Evolutionary conservation across 2,888 invertebrate species (phyloP).

Genomic region (Rhopalosiphum nymphaeae): DNA sequence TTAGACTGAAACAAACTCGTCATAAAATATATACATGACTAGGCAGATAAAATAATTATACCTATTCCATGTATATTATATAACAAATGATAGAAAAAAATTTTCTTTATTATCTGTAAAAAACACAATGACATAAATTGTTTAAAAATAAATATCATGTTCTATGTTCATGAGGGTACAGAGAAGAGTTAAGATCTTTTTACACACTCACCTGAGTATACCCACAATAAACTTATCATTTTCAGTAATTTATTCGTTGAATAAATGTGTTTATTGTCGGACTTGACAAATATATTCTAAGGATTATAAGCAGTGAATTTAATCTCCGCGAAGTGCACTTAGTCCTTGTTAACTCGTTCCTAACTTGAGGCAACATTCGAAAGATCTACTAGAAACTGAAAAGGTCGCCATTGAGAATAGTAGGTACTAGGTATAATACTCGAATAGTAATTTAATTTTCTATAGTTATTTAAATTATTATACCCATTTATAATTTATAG

Average conservation of each 20-base stretch:
- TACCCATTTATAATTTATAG: not conserved
- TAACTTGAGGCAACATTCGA: not conserved
- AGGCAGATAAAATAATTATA: not conserved
- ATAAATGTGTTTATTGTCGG: slow-evolving; percentile 1
- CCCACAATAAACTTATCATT: not conserved
- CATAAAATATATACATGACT: not conserved
- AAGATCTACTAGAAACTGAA: slow-evolving; percentile 6
- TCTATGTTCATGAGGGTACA: not conserved
- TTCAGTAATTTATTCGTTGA: slow-evolving; percentile 1
- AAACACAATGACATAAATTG: not conserved
- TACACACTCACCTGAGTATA: not conserved
- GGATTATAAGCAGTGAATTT: slow-evolving; percentile 23
- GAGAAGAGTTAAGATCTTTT: not conserved
- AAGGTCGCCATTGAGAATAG: not conserved
- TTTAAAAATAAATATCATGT: not conserved
- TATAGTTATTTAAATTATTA: slow-evolving; percentile 5
- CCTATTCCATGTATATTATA: not conserved
- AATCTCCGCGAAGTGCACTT: slow-evolving; percentile 21
- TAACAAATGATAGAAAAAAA: not conserved
- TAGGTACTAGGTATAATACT: not conserved
- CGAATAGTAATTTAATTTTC: slow-evolving; percentile 13
- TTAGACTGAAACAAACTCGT: not conserved
- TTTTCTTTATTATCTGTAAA: not conserved
- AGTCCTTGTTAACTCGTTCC: slow-evolving; percentile 20
- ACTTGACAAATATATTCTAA: not conserved